A percentile compares a stretch with the other conserved stretches of the same genome.
phyloP scores from a whole-genome alignment of 2,113 vertebrate species.

The Callionymus lyra region DNA sequence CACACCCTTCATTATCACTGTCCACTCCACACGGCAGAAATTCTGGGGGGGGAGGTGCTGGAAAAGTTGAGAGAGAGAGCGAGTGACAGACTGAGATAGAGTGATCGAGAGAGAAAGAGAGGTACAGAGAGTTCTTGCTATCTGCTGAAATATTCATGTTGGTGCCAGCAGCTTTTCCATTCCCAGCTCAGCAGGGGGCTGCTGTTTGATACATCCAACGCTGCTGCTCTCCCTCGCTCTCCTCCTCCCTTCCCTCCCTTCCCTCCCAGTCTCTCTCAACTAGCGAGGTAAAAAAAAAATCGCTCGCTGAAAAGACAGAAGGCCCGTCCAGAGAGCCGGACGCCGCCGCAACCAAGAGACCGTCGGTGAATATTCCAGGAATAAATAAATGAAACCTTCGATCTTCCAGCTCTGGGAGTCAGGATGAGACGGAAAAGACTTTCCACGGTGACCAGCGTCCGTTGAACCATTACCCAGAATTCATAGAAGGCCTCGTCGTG shows the following conservation, averaged over 20 bases:
- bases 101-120: constrained; percentile 10
- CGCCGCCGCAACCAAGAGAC: constrained; percentile 7
- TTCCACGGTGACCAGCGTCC: too few relatives aligned
- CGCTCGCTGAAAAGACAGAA: constrained; percentile 16
- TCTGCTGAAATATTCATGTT: constrained; percentile 77
- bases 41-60: constrained; percentile 18
- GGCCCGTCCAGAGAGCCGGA: constrained; percentile 33
- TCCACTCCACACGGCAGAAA: constrained; percentile 48
- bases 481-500: too few relatives aligned
- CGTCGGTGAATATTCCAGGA: too few relatives aligned
- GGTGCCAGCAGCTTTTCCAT: constrained; percentile 74
- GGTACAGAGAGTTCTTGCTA: constrained; percentile 65
- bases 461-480: too few relatives aligned
- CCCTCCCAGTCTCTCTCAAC: constrained; percentile 43
- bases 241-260: constrained; percentile 9
- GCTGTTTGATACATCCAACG: constrained; percentile 71
- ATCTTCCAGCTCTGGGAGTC: too few relatives aligned
- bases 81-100: constrained; percentile 18
- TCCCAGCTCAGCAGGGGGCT: constrained; percentile 70
- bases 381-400: too few relatives aligned
- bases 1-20: constrained; percentile 54
- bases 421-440: too few relatives aligned
- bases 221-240: constrained; percentile 27
- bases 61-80: constrained; percentile 31
- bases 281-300: constrained; percentile 43